These are phyloP conservation scores for Anoplophora glabripennis DNA, from an alignment of 1,140 invertebrate species.

Conservation along the genomic window DNA sequence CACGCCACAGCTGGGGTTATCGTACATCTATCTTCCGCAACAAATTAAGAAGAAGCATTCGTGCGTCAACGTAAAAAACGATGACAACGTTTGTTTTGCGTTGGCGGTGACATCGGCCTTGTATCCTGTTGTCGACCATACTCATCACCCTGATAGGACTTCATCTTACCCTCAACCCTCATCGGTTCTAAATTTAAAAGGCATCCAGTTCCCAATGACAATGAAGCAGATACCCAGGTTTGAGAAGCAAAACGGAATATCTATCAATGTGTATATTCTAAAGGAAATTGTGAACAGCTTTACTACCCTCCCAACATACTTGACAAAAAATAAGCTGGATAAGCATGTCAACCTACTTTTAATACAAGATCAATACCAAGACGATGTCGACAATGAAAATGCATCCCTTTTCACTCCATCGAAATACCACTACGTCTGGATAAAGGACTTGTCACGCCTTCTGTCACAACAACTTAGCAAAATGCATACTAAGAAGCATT, in stretches of 20 bases:
- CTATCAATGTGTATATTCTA: slow-evolving; percentile 32
- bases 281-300: slow-evolving; percentile 15
- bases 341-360: slow-evolving; percentile 38
- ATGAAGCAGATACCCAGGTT: slow-evolving; percentile 32
- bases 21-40: slow-evolving; percentile 39
- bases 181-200: slow-evolving; percentile 32
- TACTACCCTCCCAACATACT: slow-evolving; percentile 17
- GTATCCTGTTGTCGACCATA: slow-evolving; percentile 19
- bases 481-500: slow-evolving; percentile 31
- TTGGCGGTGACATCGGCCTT: slow-evolving; percentile 41
- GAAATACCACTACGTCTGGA: slow-evolving; percentile 38
- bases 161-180: slow-evolving; percentile 24
- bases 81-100: slow-evolving; percentile 44
- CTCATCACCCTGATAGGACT: slow-evolving; percentile 18
- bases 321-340: slow-evolving; percentile 30
- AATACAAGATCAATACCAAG: slow-evolving; percentile 31
- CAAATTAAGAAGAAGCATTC: slow-evolving; percentile 42
- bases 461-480: slow-evolving; percentile 32
- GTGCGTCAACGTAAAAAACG: slow-evolving; percentile 46
- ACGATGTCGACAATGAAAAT: too few species aligned
- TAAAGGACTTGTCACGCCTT: slow-evolving; percentile 38
- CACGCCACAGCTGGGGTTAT: slow-evolving; percentile 37
- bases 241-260: slow-evolving; percentile 28
- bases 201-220: slow-evolving; percentile 33
- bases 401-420: too few species aligned